Percentiles rank a stretch among this genome's conserved stretches.
Evolutionary conservation across 2,797 vertebrate species (phyloP).

Genomic region (Chloroceryle inda): DNA sequence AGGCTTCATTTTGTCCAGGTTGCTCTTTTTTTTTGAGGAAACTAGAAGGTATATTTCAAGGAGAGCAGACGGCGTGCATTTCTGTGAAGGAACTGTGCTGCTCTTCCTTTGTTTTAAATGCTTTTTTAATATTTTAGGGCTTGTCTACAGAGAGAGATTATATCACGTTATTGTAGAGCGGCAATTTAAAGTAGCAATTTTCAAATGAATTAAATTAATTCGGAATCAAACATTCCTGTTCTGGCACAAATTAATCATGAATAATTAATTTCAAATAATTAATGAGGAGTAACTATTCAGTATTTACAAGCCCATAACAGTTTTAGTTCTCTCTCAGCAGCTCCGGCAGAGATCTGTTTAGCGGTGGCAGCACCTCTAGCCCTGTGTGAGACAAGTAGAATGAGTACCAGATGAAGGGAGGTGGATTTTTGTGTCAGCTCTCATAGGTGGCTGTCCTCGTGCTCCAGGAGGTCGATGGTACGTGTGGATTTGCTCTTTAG

Average conservation of each 20-base stretch:
- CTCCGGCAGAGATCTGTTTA: slow-evolving; percentile 3
- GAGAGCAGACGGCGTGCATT: not conserved
- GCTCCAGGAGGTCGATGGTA: not conserved
- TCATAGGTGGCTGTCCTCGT: fast-evolving
- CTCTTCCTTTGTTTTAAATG: slow-evolving; percentile 65
- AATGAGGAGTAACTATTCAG: slow-evolving; percentile 62
- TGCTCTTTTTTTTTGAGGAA: not conserved
- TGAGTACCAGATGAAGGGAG: not conserved
- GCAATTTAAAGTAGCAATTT: slow-evolving; percentile 71
- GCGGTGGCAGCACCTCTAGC: not conserved
- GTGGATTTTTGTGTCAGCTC: not conserved
- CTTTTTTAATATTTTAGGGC: slow-evolving; percentile 69
- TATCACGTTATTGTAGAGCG: slow-evolving; percentile 57
- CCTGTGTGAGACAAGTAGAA: not conserved
- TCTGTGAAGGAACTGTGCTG: not conserved
- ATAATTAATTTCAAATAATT: slow-evolving; percentile 74
- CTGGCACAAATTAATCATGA: slow-evolving; percentile 73
- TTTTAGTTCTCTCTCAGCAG: slow-evolving; percentile 39
- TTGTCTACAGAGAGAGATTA: slow-evolving; percentile 72
- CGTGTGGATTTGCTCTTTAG: fast-evolving
- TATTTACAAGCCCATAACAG: slow-evolving; percentile 58
- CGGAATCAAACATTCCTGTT: slow-evolving; percentile 66
- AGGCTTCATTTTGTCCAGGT: slow-evolving; percentile 27
- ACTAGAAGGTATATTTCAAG: not conserved
- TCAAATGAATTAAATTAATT: slow-evolving; percentile 73